These are phyloP conservation scores for Saccostrea glomerata DNA, from an alignment of 1,140 invertebrate genomes.

Conservation along the genomic window DNA sequence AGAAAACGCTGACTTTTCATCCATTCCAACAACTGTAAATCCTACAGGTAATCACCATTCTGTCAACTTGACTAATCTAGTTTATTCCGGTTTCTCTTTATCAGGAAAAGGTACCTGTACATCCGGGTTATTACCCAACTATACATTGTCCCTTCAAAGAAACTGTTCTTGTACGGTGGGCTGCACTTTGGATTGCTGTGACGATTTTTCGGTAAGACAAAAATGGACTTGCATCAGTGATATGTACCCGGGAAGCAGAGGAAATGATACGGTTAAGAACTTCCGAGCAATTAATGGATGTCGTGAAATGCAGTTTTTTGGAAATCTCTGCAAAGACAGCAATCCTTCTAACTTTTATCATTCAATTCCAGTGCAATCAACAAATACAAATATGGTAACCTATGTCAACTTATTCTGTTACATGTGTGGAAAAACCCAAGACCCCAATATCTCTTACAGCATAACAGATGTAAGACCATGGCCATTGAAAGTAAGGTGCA, in stretches of 20 bases:
- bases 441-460: not conserved
- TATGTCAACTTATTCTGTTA: constrained; percentile 10
- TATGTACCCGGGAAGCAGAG: not conserved
- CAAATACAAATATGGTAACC: not conserved
- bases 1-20: too few species aligned
- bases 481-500: not conserved
- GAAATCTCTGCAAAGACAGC: not conserved
- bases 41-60: not conserved
- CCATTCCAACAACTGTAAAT: not conserved
- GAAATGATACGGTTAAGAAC: not conserved
- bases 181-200: not conserved
- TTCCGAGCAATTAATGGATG: not conserved
- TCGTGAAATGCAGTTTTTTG: not conserved
- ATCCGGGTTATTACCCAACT: not conserved
- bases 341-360: not conserved
- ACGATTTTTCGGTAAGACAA: not conserved
- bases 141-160: not conserved
- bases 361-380: not conserved
- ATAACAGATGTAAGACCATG: not conserved
- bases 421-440: not conserved
- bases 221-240: not conserved
- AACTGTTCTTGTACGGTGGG: not conserved
- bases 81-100: not conserved
- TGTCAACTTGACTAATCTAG: not conserved
- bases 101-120: not conserved